These are phyloP conservation scores for Neolamprologus longior DNA, from an alignment of 2,113 vertebrate species.

Conservation along the genomic window DNA sequence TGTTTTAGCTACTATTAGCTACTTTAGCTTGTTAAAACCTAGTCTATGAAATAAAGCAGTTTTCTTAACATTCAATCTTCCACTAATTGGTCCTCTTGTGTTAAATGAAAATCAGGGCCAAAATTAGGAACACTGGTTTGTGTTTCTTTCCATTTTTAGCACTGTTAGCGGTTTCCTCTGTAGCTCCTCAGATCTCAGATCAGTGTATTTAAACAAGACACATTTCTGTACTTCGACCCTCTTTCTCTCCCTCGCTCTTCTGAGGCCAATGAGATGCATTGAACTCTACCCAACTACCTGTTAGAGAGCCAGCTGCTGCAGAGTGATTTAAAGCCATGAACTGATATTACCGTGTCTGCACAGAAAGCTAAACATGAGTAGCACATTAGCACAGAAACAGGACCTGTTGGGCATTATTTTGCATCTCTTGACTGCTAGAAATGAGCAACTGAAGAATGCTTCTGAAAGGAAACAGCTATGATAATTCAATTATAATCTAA, in stretches of 20 bases:
- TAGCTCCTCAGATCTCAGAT: not conserved
- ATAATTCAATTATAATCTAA: not conserved
- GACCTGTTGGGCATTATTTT: not conserved
- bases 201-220: not conserved
- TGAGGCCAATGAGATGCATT: not conserved
- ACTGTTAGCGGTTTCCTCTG: not conserved
- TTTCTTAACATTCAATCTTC: not conserved
- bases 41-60: not conserved
- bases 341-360: not conserved
- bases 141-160: not conserved
- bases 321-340: not conserved
- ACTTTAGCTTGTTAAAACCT: not conserved
- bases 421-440: not conserved
- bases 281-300: not conserved
- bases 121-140: not conserved
- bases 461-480: not conserved
- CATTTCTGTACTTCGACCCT: not conserved
- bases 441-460: not conserved
- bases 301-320: not conserved
- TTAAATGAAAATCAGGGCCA: not conserved
- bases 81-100: not conserved
- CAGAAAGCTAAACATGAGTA: not conserved
- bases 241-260: not conserved
- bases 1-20: not conserved
- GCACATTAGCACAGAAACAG: not conserved